Evolutionary conservation across 2,113 vertebrate species (phyloP), one percentile per base, ranked within the genome.

Genomic region (Copsychus sechellarum): DNA sequence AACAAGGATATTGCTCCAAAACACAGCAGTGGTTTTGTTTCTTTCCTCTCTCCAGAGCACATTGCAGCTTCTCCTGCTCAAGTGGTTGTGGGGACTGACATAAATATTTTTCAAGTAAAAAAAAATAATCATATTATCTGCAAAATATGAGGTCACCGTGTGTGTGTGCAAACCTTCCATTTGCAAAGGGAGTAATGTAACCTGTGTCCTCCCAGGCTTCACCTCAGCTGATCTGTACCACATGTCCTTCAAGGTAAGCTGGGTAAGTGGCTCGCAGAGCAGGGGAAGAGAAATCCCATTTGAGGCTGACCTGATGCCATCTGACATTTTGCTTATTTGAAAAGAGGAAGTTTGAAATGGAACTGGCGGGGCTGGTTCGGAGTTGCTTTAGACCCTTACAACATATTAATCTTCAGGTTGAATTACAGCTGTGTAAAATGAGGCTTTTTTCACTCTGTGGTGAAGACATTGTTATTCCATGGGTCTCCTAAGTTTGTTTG

Each of bases 181-280:
- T 83, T 86, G 80, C 14, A 33, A 81, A 74, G 89, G 79, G 80
- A 96, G 57, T 87, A 83, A 91, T 0, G 5, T 69, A 93, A 94
- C 95, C 96, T 94, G 79, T 95, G 95, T 94, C 95, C 90, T 97
- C 79, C 89, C 18, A 53, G 95, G 85, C 88, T 89, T 96, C 94
- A 96, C 96, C 93, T 97, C 94, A 70, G 93, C 58, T 97, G 95
- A 95, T 97, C 96, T 72, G 81, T n/a, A 67, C 88, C 61, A 54
- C 81, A 11, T 73, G 90, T 87, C 92, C 89, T 94, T 95, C 78
- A 91, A 95, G 94, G 96, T 96, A 96, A 95, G 97, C 96, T 83
- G 93, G 94, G 93, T 94, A 96, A 96, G 95, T 97, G 94, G 95
- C 92, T 95, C 58, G 69, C 93, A 96, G 81, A 72, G 88, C 87